A percentile compares a stretch with the other conserved stretches of the same genome.
These are phyloP conservation scores for Rhagium mordax DNA, from an alignment of 2,888 invertebrate species.

Conservation along the genomic window DNA sequence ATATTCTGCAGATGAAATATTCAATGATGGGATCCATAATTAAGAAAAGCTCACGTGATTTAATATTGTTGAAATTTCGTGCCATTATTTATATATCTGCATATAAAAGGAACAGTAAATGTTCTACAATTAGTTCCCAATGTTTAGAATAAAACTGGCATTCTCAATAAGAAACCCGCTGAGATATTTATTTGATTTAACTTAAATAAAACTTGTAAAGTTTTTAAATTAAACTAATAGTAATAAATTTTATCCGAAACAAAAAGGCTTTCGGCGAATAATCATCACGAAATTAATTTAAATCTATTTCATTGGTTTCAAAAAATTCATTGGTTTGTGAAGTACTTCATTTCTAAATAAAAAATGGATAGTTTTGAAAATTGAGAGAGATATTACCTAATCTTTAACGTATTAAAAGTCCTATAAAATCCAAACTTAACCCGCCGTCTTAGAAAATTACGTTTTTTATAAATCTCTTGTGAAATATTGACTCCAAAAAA, in stretches of 20 bases:
- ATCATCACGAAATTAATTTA: not conserved
- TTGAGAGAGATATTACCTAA: no score
- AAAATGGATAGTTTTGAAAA: no score
- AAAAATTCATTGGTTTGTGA: no score
- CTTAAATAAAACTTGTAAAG: conserved; percentile 1
- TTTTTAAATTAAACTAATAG: conserved; percentile 13
- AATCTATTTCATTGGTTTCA: no score
- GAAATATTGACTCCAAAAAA: no score
- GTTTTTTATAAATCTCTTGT: no score
- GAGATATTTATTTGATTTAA: conserved; percentile 18
- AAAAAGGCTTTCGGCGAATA: conserved; percentile 1
- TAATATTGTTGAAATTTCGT: not conserved
- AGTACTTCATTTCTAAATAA: no score
- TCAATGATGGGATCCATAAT: no score
- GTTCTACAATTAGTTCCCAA: not conserved
- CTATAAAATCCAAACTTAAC: no score
- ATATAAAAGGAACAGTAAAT: not conserved
- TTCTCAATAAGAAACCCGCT: not conserved
- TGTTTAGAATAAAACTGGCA: not conserved
- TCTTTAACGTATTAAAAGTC: no score
- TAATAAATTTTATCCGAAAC: conserved; percentile 5
- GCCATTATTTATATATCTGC: not conserved
- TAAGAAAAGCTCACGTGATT: not conserved
- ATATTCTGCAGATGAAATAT: no score
- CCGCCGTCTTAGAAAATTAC: no score